Percentiles rank a stretch among this genome's conserved stretches.
phyloP scores from a whole-genome alignment of 2,797 vertebrate genomes.

The Coccyzus lansbergi region DNA sequence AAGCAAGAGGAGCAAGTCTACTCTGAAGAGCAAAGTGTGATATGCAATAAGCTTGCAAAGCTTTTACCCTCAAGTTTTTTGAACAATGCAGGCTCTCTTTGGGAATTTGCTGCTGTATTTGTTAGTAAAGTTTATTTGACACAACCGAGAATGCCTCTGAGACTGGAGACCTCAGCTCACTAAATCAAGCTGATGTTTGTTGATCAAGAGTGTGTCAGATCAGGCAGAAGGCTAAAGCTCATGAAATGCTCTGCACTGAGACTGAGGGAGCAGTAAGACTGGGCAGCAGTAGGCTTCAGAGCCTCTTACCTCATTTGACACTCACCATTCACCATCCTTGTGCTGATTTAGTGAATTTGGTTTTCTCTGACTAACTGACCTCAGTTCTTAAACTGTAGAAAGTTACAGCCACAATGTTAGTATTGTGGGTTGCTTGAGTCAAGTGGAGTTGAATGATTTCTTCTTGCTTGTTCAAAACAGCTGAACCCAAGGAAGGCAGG shows the following conservation, averaged over 20 bases:
- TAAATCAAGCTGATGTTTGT: background rate
- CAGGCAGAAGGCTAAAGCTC: background rate
- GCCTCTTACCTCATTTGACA: background rate
- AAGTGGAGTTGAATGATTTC: background rate
- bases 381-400: background rate
- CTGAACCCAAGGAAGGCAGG: background rate
- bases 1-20: background rate
- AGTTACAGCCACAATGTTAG: background rate
- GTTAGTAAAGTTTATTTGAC: background rate
- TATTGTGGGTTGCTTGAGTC: background rate
- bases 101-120: accelerated
- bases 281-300: background rate
- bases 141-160: background rate
- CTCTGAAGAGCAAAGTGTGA: background rate
- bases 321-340: background rate
- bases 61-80: background rate
- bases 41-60: background rate
- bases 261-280: background rate
- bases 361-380: background rate
- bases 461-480: background rate
- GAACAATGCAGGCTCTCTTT: background rate
- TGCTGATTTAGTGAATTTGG: background rate
- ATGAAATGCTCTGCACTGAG: accelerated
- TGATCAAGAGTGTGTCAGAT: background rate
- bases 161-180: background rate